phyloP scores from a whole-genome alignment of 2,888 invertebrate genomes.

The Ernsta delagoae region DNA sequence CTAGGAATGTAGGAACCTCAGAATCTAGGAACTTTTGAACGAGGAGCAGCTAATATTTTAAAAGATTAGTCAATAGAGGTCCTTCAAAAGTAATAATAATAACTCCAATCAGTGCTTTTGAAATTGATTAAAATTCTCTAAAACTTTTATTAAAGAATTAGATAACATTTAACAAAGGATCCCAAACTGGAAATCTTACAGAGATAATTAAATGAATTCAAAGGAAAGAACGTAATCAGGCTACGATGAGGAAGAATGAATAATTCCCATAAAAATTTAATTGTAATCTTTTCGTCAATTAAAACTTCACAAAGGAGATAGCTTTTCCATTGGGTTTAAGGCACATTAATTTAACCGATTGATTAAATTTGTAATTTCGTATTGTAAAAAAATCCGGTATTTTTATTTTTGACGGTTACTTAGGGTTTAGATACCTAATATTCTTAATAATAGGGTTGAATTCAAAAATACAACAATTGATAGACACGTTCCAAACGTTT shows the following conservation, averaged over 20 bases:
- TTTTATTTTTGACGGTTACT: no score
- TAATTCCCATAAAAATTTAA: slow-evolving; percentile 14
- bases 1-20: no score
- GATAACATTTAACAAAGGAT: slow-evolving; percentile 13
- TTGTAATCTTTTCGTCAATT: slow-evolving; percentile 16
- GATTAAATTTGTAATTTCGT: background rate
- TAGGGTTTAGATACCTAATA: no score
- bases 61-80: background rate
- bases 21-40: no score
- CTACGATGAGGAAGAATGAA: slow-evolving; percentile 16
- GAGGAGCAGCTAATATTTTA: no score
- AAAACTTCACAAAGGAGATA: background rate
- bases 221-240: slow-evolving; percentile 13
- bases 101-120: no score
- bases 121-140: background rate
- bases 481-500: no score
- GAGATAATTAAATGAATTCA: slow-evolving; percentile 30
- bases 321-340: background rate
- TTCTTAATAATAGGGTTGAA: no score
- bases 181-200: slow-evolving; percentile 15
- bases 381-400: no score
- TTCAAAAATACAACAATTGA: no score
- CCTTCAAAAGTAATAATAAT: no score
- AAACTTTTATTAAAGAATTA: slow-evolving; percentile 9
- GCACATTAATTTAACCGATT: background rate